Evolutionary conservation across 2,888 invertebrate species (phyloP), one percentile per base, ranked within the genome.

Genomic region (Microctonus hyperodae): DNA sequence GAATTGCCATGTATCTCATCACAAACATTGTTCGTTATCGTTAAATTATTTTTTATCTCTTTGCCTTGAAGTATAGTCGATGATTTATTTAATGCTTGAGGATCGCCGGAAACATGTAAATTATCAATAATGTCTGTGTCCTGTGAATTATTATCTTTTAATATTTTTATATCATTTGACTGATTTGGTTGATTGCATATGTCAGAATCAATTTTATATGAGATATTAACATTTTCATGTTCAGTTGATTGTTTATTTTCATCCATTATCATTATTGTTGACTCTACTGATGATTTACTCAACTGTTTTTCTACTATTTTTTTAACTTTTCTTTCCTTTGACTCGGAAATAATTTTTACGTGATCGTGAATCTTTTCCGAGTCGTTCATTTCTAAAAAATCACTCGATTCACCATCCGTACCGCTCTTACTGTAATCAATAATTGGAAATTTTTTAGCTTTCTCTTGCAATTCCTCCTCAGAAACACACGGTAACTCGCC

Each of bases 361-460:
- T 60, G 59, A 58, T 78, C 78, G 64, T 70, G 70, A 53, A 68
- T 68, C 31, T 71, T 75, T 73, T 75, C 75, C 67, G 64, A 63
- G 61, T 65, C 68, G 25, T 71, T 68, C 59, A 69, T 70, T 23
- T 70, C 70, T 69, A 76, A 76, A 75, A 77, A 75, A 73, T 78
- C 75, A 60, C 48, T 71, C 4, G 75, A 61, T 65, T 78, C 75
- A n/a, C 73, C 69, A 37, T 70, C 69, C 5, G 35, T 53, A 31
- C 69, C 66, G 65, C 70, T 70, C 1, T 73, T 74, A n/a, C 75
- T 76, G 64, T 79, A 80, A 70, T 81, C 77, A 51, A 79, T 79
- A 5, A 79, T 70, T 1, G 79, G 78, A 72, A 80, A 78, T 51
- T 79, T 79, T 57, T 79, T 81, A 0, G 77, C 76, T 53, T 81